Evolutionary conservation across 2,888 invertebrate genomes (phyloP).

Genomic region (Ptilodon capucinus): DNA sequence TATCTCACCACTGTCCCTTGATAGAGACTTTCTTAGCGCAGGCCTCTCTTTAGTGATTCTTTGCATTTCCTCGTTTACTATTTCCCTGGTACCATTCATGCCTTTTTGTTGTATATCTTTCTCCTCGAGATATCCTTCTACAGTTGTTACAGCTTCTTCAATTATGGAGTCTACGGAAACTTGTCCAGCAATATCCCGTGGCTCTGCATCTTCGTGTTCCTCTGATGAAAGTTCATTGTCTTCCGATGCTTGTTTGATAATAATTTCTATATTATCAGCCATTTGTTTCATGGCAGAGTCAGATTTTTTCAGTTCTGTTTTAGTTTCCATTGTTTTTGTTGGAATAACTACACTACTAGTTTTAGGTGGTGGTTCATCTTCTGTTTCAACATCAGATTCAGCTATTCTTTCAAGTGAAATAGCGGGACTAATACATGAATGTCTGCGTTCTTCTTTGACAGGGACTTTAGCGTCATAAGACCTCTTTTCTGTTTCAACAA

Average conservation of each 20-base stretch:
- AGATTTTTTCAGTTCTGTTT: conserved; percentile 66
- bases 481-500: conserved; percentile 67
- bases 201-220: conserved; percentile 50
- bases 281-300: conserved; percentile 79
- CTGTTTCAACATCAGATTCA: conserved; percentile 73
- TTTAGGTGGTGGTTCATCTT: conserved; percentile 59
- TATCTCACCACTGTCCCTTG: conserved; percentile 74
- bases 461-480: conserved; percentile 77
- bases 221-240: conserved; percentile 71
- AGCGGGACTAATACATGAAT: conserved; percentile 76
- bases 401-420: conserved; percentile 75
- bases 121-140: conserved; percentile 64
- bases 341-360: conserved; percentile 25
- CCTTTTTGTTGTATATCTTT: conserved; percentile 50
- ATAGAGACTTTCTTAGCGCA: conserved; percentile 71
- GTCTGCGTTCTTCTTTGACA: conserved; percentile 71
- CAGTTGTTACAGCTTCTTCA: conserved; percentile 72
- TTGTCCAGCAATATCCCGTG: conserved; percentile 56
- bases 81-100: conserved; percentile 54
- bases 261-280: conserved; percentile 79
- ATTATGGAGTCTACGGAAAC: conserved; percentile 77
- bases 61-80: conserved; percentile 57
- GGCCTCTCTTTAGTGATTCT: conserved; percentile 64
- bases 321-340: conserved; percentile 34
- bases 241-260: conserved; percentile 78